A percentile compares a stretch with the other conserved stretches of the same genome.
Evolutionary conservation across 2,888 invertebrate genomes (phyloP).

Genomic region (Idaea dimidiata): DNA sequence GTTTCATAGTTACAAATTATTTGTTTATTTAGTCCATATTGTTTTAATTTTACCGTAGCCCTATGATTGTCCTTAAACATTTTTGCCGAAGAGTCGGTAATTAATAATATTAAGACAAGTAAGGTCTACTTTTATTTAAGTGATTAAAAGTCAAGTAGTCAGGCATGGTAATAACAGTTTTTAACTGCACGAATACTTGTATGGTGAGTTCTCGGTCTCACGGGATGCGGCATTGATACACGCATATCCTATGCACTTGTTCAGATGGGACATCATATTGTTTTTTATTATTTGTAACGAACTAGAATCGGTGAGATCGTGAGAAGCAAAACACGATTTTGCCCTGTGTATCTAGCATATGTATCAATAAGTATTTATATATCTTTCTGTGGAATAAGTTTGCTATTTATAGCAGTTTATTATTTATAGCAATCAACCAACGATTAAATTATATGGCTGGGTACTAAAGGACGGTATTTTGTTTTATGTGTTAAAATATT

Average conservation of each 20-base stretch:
- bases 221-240: conserved; percentile 51
- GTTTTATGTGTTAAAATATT: conserved; percentile 1
- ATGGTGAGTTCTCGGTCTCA: conserved; percentile 56
- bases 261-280: conserved; percentile 53
- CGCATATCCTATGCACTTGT: conserved; percentile 50
- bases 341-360: conserved; percentile 24
- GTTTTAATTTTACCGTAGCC: too few relatives aligned
- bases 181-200: conserved; percentile 34
- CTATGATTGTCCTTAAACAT: too few relatives aligned
- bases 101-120: neutral
- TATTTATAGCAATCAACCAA: conserved; percentile 6
- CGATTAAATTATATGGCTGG: neutral
- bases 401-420: conserved; percentile 9
- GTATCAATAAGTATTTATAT: conserved; percentile 22
- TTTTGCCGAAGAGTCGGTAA: too few relatives aligned
- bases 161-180: conserved; percentile 24
- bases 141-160: neutral
- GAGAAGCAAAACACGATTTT: conserved; percentile 64
- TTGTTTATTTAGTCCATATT: too few relatives aligned
- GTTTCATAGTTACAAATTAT: too few relatives aligned
- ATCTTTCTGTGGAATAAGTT: neutral
- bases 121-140: neutral
- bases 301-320: conserved; percentile 54
- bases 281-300: conserved; percentile 53
- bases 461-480: neutral